Base-by-base conservation (phyloP, 2,888 invertebrate genomes). In the Rhorus exstirpatorius region DNA sequence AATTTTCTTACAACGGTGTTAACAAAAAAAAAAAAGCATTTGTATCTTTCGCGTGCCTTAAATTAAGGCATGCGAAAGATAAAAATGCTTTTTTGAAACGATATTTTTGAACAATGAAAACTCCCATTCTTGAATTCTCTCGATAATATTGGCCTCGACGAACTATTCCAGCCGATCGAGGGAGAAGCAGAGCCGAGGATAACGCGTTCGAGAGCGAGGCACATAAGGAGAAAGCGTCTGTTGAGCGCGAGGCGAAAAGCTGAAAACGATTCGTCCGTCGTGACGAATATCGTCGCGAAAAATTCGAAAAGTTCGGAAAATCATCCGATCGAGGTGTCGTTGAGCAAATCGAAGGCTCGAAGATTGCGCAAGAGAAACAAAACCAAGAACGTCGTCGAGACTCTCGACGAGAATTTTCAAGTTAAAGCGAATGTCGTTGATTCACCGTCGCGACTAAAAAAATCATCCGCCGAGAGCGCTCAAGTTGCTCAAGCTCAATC, bases 151-250 rank as follows among this genome's bases (percentile, higher is more conserved):
- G 1, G 3, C 21, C 0, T 51, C 10, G 19, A 3, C 51, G 17
- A 17, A 67, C 67, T 51, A 24, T 86, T 87, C 38, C 79, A 89
- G 89, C 80, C 79, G 61, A 70, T 24, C 26, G 82, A 84, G 49
- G 71, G 24, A 55, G 84, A 83, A 19, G 41, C 67, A 19, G 67
- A 75, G 44, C 85, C 84, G 26, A 89, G 89, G 83, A 74, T 89
- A 68, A 89, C 86, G 58, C 88, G 89, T 26, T 89, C 91, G 12
- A 77, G 85, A 65, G 91, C 91, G 1, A 89, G 92, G 68, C 91
- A 91, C 83, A 83, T 91, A 31, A 88, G 92, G 46, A 83, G 91
- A 61, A 91, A 90, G 72, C 89, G 88, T 58, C 83, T 91, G 75
- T 86, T 87, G 49, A 87, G 88, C 61, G 91, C 91, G 31, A 86